Conservation (phyloP, 2,888 invertebrate genomes). For the Slavum lentiscoides region DNA sequence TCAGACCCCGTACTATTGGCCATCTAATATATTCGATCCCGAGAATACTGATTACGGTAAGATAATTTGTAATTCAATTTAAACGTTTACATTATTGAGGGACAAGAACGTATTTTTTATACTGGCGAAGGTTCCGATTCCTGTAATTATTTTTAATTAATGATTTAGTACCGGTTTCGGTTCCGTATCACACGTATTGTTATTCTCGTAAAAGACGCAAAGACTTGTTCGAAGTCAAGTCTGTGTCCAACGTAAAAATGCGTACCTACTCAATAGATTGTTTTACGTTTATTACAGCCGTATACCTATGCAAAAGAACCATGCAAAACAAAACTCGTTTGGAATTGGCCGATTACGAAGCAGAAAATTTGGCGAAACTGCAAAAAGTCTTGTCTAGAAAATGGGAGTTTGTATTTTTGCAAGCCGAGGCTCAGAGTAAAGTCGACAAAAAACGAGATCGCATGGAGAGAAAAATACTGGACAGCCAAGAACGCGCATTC, state of each 20-base stretch:
- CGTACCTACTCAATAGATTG: no score
- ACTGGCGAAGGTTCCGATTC: background rate
- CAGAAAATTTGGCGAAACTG: slow-evolving; percentile 92
- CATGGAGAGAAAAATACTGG: slow-evolving; percentile 93
- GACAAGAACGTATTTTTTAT: background rate
- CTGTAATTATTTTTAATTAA: slow-evolving; percentile 6
- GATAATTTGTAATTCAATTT: slow-evolving; percentile 56
- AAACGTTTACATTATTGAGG: no score
- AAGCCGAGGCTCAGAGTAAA: slow-evolving; percentile 88
- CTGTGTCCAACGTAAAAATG: background rate
- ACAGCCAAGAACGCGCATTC: slow-evolving; percentile 98
- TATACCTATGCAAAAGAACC: slow-evolving; percentile 97
- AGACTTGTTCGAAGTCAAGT: background rate
- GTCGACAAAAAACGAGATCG: slow-evolving; percentile 99
- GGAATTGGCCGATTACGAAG: slow-evolving; percentile 97
- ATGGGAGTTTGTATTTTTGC: slow-evolving; percentile 99
- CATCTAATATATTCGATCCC: slow-evolving; percentile 98
- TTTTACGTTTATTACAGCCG: slow-evolving; percentile 68
- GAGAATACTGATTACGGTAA: slow-evolving; percentile 98
- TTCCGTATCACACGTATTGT: background rate
- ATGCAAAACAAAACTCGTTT: slow-evolving; percentile 99
- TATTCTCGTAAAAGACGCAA: no score
- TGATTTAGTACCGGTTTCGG: background rate
- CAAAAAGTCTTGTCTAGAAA: slow-evolving; percentile 99
- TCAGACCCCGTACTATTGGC: slow-evolving; percentile 99